Percentiles rank a stretch among this genome's conserved stretches.
These are phyloP conservation scores for Dicaeum eximium DNA, from an alignment of 2,113 vertebrate genomes.

Conservation along the genomic window DNA sequence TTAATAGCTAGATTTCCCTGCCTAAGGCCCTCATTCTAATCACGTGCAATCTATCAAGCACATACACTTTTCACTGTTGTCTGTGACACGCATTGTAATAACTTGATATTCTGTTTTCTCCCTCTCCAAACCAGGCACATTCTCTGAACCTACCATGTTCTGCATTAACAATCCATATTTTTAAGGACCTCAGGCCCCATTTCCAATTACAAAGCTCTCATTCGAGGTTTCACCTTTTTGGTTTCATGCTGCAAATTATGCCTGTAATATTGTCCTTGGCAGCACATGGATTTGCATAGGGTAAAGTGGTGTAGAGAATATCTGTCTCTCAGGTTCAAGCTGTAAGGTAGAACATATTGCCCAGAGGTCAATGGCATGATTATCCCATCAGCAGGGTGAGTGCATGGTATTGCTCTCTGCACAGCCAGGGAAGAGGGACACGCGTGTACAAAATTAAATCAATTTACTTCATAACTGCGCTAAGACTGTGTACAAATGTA, in stretches of 20 bases:
- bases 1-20: neutral
- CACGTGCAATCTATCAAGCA: neutral
- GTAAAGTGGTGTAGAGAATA: neutral
- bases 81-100: neutral
- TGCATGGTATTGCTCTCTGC: neutral
- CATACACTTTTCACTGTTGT: slow-evolving; percentile 5
- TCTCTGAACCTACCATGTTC: neutral
- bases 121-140: neutral
- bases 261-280: neutral
- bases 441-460: neutral
- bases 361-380: neutral
- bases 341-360: neutral
- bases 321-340: neutral
- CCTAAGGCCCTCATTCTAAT: neutral
- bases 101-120: neutral
- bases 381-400: neutral
- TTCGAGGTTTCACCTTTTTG: neutral
- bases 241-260: neutral
- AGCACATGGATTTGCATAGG: neutral
- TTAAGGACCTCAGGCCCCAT: neutral
- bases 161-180: neutral
- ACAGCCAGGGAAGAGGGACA: neutral
- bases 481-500: neutral
- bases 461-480: neutral
- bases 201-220: slow-evolving; percentile 26